Percentiles rank a stretch among this genome's conserved stretches.
Conservation (phyloP, 2,888 invertebrate species). For the Nomada ruficornis region DNA sequence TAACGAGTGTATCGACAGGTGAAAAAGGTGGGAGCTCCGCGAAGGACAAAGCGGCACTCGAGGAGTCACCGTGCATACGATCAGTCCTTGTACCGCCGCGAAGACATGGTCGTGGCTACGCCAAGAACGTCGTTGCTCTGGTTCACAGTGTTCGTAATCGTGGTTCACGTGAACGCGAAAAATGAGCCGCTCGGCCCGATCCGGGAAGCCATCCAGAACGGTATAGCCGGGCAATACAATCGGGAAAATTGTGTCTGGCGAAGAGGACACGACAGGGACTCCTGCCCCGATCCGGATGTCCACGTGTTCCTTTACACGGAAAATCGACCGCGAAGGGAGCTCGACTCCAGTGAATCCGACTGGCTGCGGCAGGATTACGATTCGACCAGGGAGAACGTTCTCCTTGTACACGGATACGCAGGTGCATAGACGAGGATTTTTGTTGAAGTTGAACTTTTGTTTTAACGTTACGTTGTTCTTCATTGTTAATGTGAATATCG, state of each 20-base stretch:
- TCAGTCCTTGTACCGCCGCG: conserved; percentile 51
- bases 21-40: conserved; percentile 51
- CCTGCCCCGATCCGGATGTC: conserved; percentile 91
- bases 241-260: conserved; percentile 90
- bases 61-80: conserved; percentile 31
- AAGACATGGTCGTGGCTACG: conserved; percentile 19
- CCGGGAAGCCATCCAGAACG: conserved; percentile 81
- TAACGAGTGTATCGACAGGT: conserved; percentile 34
- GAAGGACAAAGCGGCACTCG: conserved; percentile 52
- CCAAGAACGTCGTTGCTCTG: neutral
- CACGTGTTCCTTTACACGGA: conserved; percentile 88
- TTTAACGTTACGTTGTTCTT: no score
- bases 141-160: conserved; percentile 3
- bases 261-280: conserved; percentile 87
- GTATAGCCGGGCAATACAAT: conserved; percentile 85
- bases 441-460: no score
- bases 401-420: conserved; percentile 91
- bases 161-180: neutral
- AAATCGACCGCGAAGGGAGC: conserved; percentile 84
- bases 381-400: conserved; percentile 88
- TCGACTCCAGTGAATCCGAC: conserved; percentile 85
- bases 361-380: conserved; percentile 91
- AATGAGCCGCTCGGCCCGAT: conserved; percentile 75
- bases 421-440: conserved; percentile 77
- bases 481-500: no score